Base-by-base conservation (phyloP, 2,888 invertebrate genomes). In the Amphipyra berbera region DNA sequence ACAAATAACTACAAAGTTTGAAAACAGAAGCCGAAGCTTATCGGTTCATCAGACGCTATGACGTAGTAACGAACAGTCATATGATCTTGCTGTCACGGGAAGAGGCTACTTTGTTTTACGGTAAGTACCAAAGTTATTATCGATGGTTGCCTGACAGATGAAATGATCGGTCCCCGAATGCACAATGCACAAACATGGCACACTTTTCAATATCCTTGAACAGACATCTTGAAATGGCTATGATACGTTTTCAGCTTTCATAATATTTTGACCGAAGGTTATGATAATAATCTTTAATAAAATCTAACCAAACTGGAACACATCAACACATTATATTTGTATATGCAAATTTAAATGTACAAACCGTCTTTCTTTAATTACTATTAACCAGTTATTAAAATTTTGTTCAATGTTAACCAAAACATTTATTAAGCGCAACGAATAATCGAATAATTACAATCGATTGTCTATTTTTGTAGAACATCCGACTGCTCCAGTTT, bases 401-500 rank as follows among this genome's bases (percentile, higher is more conserved):
- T 58, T 73, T 2, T 48, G 47, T 54, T 74, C 60, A 74, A 68
- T 57, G 69, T 57, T 62, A 73, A 55, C 8, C 12, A 15, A 42
- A 55, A 52, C 30, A 55, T 58, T 68, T 57, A 14, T 38, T n/a
- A n/a, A n/a, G n/a, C n/a, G 30, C n/a, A 53, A 44, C 33, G n/a
- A 61, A 52, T 67, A 68, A 64, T 67, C 60, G 67, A 60, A 40
- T 52, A 57, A 55, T 53, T 48, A 13, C 30, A 65, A 66, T 61
- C 44, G 40, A 72, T 68, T 68, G 56, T 73, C 38, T 49, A 53
- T 45, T 15, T 38, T 64, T 56, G 53, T 37, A 14, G 62, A 62
- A 30, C 41, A 65, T 75, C 53, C 13, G 45, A 50, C 27, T 78
- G 81, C 55, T 81, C 79, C 50, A 75, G 65, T 77, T 80, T 62